Percentiles rank a stretch among this genome's conserved stretches.
Evolutionary conservation across 2,888 invertebrate species (phyloP).

Genomic region (Acrocyrtus sp.): DNA sequence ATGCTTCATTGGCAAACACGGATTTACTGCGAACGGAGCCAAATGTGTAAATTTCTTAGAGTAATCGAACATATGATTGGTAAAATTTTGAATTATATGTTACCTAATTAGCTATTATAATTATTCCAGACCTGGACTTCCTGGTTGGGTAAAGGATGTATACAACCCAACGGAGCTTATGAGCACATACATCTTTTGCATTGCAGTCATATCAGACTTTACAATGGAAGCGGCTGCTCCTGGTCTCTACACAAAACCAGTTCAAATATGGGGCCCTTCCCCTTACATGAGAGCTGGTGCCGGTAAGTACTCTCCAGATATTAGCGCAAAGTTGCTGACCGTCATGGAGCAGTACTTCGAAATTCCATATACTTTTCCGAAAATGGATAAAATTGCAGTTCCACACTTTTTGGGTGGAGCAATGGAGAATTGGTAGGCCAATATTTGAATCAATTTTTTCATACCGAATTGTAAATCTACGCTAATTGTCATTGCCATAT

Average conservation of each 20-base stretch:
- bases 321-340: conserved; percentile 48
- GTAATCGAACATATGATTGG: too few relatives aligned
- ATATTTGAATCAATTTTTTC: too few relatives aligned
- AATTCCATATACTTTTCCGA: conserved; percentile 44
- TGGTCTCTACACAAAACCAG: conserved; percentile 31
- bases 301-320: conserved; percentile 46
- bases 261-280: conserved; percentile 57
- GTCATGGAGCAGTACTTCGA: conserved; percentile 46
- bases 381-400: conserved; percentile 60
- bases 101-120: too few relatives aligned
- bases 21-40: conserved; percentile 24
- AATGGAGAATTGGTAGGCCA: conserved; percentile 46
- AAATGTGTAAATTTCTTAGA: not conserved
- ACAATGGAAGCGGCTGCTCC: conserved; percentile 5
- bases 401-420: conserved; percentile 33
- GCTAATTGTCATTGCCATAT: too few relatives aligned
- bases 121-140: conserved; percentile 16
- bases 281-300: conserved; percentile 48
- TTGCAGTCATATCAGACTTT: conserved; percentile 58
- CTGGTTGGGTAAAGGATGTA: conserved; percentile 53
- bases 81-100: too few relatives aligned
- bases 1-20: conserved; percentile 49
- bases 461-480: too few relatives aligned
- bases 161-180: conserved; percentile 41
- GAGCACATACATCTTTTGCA: conserved; percentile 55